phyloP scores from a whole-genome alignment of 2,797 vertebrate species.

The Esox lucius region DNA sequence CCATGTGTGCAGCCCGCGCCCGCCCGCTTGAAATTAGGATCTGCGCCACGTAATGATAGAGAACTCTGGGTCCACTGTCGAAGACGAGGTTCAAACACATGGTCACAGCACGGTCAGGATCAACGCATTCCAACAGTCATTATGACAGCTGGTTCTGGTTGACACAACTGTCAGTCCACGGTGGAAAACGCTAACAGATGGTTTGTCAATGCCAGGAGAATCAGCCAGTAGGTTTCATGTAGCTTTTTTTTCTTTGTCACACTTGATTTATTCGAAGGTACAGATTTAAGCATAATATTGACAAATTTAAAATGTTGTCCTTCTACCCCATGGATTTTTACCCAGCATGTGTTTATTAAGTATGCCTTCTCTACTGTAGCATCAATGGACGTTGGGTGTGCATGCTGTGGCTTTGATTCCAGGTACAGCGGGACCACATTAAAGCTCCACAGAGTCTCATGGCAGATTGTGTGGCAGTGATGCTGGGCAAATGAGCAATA shows the following conservation, averaged over 20 bases:
- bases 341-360: background rate
- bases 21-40: background rate
- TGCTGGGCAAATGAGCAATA: slow-evolving; percentile 41
- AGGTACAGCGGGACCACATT: background rate
- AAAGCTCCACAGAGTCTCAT: background rate
- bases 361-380: background rate
- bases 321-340: background rate
- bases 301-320: background rate
- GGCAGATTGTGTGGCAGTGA: background rate
- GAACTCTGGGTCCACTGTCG: background rate
- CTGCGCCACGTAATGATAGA: background rate
- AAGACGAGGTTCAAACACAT: background rate
- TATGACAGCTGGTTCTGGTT: slow-evolving; percentile 6
- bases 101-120: background rate
- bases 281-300: background rate
- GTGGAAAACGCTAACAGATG: slow-evolving; percentile 11
- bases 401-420: background rate
- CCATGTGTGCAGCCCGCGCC: background rate
- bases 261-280: background rate
- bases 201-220: background rate
- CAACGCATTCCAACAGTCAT: slow-evolving; percentile 1
- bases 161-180: slow-evolving; percentile 2
- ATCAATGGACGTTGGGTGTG: background rate
- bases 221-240: background rate
- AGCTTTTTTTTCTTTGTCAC: background rate